phyloP scores from a whole-genome alignment of 2,113 vertebrate species.

The Rattus rattus region DNA sequence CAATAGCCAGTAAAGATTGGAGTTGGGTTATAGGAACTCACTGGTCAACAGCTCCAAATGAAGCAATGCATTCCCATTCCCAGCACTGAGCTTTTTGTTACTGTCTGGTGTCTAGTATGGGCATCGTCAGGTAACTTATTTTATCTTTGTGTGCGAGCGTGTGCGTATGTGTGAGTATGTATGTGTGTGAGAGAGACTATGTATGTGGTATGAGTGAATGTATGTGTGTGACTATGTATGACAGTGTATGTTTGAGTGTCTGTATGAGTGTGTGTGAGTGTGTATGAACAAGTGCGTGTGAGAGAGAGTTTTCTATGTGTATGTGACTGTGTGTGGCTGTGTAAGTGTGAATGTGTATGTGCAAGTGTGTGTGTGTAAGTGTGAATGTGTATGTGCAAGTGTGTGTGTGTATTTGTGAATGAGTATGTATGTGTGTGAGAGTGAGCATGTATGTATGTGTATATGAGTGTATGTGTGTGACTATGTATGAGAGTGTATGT shows the following conservation, averaged over 20 bases:
- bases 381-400: too few species aligned
- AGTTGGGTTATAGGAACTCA: not conserved
- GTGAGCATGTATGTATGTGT: not conserved
- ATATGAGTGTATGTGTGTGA: too few species aligned
- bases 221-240: not conserved
- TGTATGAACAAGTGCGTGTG: not conserved
- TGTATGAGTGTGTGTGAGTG: not conserved
- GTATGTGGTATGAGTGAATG: too few species aligned
- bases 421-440: too few species aligned
- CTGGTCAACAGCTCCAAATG: not conserved
- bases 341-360: too few species aligned
- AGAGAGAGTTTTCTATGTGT: not conserved
- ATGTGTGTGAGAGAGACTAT: too few species aligned
- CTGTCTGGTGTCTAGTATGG: not conserved
- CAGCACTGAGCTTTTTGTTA: not conserved
- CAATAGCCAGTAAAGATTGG: not conserved
- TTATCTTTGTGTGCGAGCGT: not conserved
- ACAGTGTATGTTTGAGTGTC: too few species aligned
- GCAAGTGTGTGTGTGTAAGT: too few species aligned
- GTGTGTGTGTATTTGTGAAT: too few species aligned
- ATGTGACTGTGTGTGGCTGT: not conserved
- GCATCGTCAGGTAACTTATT: not conserved
- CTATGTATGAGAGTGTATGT: too few species aligned
- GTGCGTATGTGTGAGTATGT: not conserved
- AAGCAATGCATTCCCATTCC: not conserved